These are phyloP conservation scores for Monochamus saltuarius DNA, from an alignment of 1,140 invertebrate genomes.

Conservation along the genomic window DNA sequence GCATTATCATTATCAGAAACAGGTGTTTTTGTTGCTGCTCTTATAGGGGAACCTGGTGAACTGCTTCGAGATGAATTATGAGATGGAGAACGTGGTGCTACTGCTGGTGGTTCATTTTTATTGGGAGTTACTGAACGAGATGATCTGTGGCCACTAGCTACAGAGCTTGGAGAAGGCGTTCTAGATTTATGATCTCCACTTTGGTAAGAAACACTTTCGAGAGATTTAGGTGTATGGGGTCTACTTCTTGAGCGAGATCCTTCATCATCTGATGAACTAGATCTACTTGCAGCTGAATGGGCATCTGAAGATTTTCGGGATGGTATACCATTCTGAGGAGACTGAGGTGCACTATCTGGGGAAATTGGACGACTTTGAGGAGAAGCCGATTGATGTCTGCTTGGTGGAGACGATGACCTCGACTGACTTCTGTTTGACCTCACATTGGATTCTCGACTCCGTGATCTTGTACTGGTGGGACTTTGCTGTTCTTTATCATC, in stretches of 20 bases:
- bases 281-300: not conserved
- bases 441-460: conserved; percentile 16
- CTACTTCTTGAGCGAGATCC: not conserved
- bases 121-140: no score
- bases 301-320: conserved; percentile 3
- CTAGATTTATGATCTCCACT: no score
- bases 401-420: conserved; percentile 22
- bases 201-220: no score
- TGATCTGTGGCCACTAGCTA: no score
- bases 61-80: not conserved
- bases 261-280: conserved; percentile 16
- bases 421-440: not conserved
- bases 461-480: conserved; percentile 17
- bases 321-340: not conserved
- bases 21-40: conserved; percentile 11
- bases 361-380: conserved; percentile 19
- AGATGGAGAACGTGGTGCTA: conserved; percentile 7
- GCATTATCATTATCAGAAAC: conserved; percentile 21
- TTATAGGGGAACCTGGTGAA: conserved; percentile 10
- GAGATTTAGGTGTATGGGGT: not conserved
- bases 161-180: no score
- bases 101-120: no score
- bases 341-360: not conserved
- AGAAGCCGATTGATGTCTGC: conserved; percentile 38
- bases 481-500: conserved; percentile 24